phyloP scores from a whole-genome alignment of 2,888 invertebrate species.

The Leptinotarsa tumamoca region DNA sequence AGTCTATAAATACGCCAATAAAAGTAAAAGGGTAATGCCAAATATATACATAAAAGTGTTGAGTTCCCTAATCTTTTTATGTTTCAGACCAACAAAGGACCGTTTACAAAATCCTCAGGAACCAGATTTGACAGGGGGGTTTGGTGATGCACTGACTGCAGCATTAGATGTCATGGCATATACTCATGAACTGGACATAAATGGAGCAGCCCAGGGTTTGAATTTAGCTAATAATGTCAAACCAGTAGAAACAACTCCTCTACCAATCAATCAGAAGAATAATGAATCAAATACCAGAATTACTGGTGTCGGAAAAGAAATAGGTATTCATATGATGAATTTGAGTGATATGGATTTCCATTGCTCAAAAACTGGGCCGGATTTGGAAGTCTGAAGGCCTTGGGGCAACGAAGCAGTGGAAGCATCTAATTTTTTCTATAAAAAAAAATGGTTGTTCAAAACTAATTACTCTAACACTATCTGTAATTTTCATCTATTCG shows the following conservation, averaged over 20 bases:
- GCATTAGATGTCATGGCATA: constrained; percentile 88
- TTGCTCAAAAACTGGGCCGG: no score
- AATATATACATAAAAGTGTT: background rate
- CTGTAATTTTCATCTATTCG: no score
- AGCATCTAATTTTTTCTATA: no score
- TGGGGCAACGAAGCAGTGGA: no score
- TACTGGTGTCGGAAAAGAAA: constrained; percentile 15
- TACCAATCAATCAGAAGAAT: constrained; percentile 51
- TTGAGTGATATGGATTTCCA: no score
- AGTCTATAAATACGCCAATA: constrained; percentile 88
- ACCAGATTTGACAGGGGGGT: constrained; percentile 67
- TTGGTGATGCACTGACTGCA: constrained; percentile 76
- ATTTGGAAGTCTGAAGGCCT: no score
- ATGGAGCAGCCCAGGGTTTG: constrained; percentile 56
- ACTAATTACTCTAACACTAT: no score
- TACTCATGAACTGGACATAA: constrained; percentile 73
- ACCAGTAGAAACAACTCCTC: background rate
- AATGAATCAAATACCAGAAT: constrained; percentile 29
- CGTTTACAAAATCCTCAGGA: constrained; percentile 64
- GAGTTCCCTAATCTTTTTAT: background rate
- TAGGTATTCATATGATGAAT: no score
- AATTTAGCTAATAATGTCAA: constrained; percentile 56
- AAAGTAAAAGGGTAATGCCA: constrained; percentile 72
- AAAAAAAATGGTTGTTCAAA: no score
- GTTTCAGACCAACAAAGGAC: constrained; percentile 65